Percentiles rank a stretch among this genome's conserved stretches.
These are phyloP conservation scores for Phenganax stokvisi DNA, from an alignment of 92 coral and sea anemone species.

Conservation along the genomic window DNA sequence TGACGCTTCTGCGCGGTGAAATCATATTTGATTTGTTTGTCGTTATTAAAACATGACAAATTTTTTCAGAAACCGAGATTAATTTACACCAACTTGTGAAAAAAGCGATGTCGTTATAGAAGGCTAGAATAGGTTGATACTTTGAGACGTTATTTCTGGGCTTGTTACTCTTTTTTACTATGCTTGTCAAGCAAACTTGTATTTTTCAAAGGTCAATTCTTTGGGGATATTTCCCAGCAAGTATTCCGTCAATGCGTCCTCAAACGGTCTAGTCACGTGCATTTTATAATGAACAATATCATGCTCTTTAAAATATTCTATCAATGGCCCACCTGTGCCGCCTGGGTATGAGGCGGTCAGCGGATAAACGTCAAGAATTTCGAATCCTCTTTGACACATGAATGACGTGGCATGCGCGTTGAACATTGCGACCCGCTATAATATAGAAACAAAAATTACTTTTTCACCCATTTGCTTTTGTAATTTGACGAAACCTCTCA, in stretches of 20 bases:
- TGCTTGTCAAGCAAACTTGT: slow-evolving; percentile 53
- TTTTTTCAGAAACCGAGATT: not conserved
- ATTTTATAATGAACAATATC: slow-evolving; percentile 87
- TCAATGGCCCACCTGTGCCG: slow-evolving; percentile 94
- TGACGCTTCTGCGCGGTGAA: slow-evolving; percentile 5
- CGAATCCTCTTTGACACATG: slow-evolving; percentile 82
- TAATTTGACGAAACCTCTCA: too few relatives aligned
- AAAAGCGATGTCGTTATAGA: not conserved
- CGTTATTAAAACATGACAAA: not conserved
- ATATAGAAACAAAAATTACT: not conserved
- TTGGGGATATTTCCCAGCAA: slow-evolving; percentile 51
- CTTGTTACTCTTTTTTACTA: not conserved
- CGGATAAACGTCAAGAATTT: slow-evolving; percentile 81
- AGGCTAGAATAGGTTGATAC: not conserved
- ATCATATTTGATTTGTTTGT: slow-evolving; percentile 2
- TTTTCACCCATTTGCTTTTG: not conserved
- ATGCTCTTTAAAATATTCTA: slow-evolving; percentile 77
- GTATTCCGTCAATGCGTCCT: slow-evolving; percentile 55
- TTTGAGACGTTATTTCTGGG: not conserved
- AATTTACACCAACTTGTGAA: not conserved
- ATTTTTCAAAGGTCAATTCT: slow-evolving; percentile 51
- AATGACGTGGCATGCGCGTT: slow-evolving; percentile 69
- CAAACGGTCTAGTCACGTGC: slow-evolving; percentile 65
- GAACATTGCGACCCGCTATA: slow-evolving; percentile 72
- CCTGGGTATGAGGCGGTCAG: slow-evolving; percentile 78